A percentile compares a stretch with the other conserved stretches of the same genome.
Conservation (phyloP, 2,797 vertebrate species). For the Australoheros facetus region DNA sequence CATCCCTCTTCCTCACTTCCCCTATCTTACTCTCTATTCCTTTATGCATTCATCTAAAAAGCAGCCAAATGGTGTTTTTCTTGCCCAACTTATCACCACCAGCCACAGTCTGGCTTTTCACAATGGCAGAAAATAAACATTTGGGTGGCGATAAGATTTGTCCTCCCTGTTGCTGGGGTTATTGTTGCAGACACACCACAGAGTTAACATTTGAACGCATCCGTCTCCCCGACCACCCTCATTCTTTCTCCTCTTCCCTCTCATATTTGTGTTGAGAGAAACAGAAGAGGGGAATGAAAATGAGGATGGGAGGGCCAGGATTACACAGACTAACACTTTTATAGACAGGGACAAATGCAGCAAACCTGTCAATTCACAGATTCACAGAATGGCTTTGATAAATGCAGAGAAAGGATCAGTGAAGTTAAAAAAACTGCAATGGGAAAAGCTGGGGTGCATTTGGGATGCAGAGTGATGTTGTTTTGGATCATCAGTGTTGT, state of each 20-base stretch:
- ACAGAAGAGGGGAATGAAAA: slow-evolving; percentile 3
- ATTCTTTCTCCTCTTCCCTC: slow-evolving; percentile 15
- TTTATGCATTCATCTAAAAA: slow-evolving; percentile 49
- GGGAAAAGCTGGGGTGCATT: neutral
- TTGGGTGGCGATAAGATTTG: slow-evolving; percentile 56
- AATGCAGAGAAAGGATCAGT: neutral
- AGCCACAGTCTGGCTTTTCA: slow-evolving; percentile 56
- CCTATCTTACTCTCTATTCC: slow-evolving; percentile 17
- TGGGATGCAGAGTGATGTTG: neutral
- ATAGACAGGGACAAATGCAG: slow-evolving; percentile 1
- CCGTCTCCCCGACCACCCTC: slow-evolving; percentile 18
- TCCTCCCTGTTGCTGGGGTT: slow-evolving; percentile 33
- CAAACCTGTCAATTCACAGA: slow-evolving; percentile 15
- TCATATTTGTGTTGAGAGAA: slow-evolving; percentile 25
- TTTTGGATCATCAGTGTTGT: neutral
- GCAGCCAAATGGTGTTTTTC: slow-evolving; percentile 50
- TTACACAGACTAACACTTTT: neutral
- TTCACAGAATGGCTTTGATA: slow-evolving; percentile 4
- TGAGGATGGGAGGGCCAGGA: neutral
- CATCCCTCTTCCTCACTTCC: slow-evolving; percentile 25
- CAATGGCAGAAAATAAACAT: slow-evolving; percentile 61
- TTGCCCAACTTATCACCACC: slow-evolving; percentile 54
- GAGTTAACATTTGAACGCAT: slow-evolving; percentile 43
- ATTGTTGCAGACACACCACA: slow-evolving; percentile 55
- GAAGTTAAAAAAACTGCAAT: neutral